These are phyloP conservation scores for Augiades crinisus DNA, from an alignment of 2,888 invertebrate species.

Conservation along the genomic window DNA sequence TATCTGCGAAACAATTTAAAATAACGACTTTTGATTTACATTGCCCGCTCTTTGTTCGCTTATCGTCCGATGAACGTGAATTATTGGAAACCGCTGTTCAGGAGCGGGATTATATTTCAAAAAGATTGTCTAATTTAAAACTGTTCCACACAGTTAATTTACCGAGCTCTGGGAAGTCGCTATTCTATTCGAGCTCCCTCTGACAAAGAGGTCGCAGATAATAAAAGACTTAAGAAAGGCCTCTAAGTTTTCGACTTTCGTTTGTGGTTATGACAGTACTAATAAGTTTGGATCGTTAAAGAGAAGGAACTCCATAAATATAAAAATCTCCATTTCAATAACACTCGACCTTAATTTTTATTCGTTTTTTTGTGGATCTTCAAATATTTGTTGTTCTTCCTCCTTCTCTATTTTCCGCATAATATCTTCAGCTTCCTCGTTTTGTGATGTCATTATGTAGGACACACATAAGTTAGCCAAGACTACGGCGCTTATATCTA, in stretches of 20 bases:
- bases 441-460: conserved; percentile 99
- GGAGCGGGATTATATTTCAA: conserved; percentile 62
- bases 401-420: conserved; percentile 99
- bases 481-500: conserved; percentile 98
- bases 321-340: conserved; percentile 9
- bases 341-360: neutral
- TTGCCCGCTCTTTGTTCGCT: conserved; percentile 48
- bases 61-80: conserved; percentile 76
- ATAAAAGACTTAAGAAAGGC: conserved; percentile 32
- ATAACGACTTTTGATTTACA: conserved; percentile 27
- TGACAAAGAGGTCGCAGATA: conserved; percentile 30
- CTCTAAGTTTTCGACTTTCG: conserved; percentile 28
- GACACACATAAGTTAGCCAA: conserved; percentile 99
- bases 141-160: conserved; percentile 55
- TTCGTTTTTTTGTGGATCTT: conserved; percentile 96
- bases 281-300: conserved; percentile 27
- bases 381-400: conserved; percentile 95
- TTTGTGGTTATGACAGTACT: conserved; percentile 30
- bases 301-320: neutral
- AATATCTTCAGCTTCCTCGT: conserved; percentile 98
- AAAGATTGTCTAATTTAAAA: conserved; percentile 76
- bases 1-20: conserved; percentile 8
- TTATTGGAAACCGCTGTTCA: conserved; percentile 64
- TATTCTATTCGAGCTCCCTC: conserved; percentile 26
- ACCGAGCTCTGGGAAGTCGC: conserved; percentile 21